Percentiles rank a stretch among this genome's conserved stretches.
Conservation (phyloP, 2,113 vertebrate genomes). For the Eulemur rufifrons region DNA sequence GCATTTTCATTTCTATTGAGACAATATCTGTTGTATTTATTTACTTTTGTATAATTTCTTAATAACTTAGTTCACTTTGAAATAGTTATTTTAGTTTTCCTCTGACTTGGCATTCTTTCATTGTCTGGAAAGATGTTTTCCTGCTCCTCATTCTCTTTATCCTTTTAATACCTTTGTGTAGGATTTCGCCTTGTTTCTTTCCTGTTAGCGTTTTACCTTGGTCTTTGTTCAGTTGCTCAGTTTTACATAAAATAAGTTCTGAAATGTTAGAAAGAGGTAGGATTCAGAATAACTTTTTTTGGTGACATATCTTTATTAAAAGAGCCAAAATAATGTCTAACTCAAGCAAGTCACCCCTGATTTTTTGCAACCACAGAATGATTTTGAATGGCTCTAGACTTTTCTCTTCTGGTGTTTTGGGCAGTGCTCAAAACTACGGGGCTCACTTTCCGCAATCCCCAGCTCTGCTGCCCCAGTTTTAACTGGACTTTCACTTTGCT, state of each 20-base stretch:
- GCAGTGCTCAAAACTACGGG: not conserved
- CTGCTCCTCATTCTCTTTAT: not conserved
- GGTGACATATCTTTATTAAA: too few relatives aligned
- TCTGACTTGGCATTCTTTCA: not conserved
- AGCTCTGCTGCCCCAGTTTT: not conserved
- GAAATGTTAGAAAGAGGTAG: not conserved
- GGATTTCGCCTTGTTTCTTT: not conserved
- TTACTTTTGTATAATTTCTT: not conserved
- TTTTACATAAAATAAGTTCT: not conserved
- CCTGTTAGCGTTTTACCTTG: not conserved
- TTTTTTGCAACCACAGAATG: not conserved
- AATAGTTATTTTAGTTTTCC: not conserved
- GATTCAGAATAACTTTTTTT: not conserved
- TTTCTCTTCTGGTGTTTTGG: not conserved
- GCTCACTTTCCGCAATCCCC: not conserved
- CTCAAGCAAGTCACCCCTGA: too few relatives aligned
- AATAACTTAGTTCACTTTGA: not conserved
- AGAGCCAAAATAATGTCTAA: too few relatives aligned
- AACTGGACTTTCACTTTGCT: not conserved
- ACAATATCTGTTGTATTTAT: not conserved
- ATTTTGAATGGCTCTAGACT: not conserved
- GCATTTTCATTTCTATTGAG: not conserved
- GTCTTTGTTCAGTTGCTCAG: not conserved
- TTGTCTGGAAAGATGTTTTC: too few relatives aligned
- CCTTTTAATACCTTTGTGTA: not conserved